phyloP scores from a whole-genome alignment of 2,888 invertebrate species.

The Deilephila elpenor region DNA sequence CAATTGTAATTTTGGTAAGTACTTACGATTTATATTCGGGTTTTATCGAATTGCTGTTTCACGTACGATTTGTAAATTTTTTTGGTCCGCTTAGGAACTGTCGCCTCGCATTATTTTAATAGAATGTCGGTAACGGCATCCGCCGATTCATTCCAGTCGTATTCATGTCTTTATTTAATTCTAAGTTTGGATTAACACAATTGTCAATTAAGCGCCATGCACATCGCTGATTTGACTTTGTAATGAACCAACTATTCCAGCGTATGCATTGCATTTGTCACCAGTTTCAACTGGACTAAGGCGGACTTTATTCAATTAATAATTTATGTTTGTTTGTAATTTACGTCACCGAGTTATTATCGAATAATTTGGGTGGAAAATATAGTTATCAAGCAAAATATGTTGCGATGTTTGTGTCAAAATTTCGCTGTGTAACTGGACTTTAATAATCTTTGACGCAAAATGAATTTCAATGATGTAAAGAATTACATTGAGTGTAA shows the following conservation, averaged over 20 bases:
- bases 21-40: conserved; percentile 69
- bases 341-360: neutral
- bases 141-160: conserved; percentile 68
- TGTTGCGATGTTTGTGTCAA: conserved; percentile 17
- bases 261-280: neutral
- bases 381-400: conserved; percentile 1
- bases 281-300: neutral
- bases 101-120: conserved; percentile 65
- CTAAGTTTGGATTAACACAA: conserved; percentile 4
- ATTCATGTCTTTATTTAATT: conserved; percentile 32
- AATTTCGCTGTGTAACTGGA: neutral
- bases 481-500: neutral
- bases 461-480: neutral
- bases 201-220: conserved; percentile 18
- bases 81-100: conserved; percentile 58
- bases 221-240: conserved; percentile 14
- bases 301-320: neutral
- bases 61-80: conserved; percentile 36
- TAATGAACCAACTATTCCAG: neutral
- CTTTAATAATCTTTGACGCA: conserved; percentile 1
- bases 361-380: neutral
- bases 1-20: conserved; percentile 68
- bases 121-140: conserved; percentile 61
- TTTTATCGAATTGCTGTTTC: conserved; percentile 37
- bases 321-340: neutral